A percentile compares a stretch with the other conserved stretches of the same genome.
Evolutionary conservation across 1,140 invertebrate species (phyloP).

Genomic region (Drosophila truncata): DNA sequence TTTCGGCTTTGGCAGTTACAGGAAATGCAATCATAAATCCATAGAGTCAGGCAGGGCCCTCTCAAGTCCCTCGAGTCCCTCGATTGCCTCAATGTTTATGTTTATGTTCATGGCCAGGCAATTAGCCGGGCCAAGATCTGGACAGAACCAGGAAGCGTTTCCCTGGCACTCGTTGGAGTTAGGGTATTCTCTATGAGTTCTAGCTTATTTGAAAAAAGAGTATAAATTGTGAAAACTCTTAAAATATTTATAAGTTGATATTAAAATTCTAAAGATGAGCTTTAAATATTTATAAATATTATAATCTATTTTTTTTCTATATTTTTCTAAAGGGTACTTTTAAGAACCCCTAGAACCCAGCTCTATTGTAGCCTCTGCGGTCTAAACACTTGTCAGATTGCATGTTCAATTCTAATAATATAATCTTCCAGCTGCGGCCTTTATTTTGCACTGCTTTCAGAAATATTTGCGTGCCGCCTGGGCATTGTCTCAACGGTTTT

Average conservation of each 20-base stretch:
- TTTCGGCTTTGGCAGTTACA: constrained; percentile 52
- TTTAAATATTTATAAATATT: neutral
- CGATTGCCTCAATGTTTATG: constrained; percentile 14
- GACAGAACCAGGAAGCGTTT: constrained; percentile 67
- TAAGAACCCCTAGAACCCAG: neutral
- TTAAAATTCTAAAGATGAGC: too few species aligned
- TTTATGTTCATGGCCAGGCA: constrained; percentile 56
- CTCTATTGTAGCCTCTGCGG: neutral
- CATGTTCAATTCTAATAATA: constrained; percentile 85
- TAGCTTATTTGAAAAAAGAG: neutral
- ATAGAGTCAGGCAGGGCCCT: constrained; percentile 7
- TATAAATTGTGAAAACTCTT: neutral
- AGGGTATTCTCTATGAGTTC: constrained; percentile 6
- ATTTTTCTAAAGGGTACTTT: constrained; percentile 1
- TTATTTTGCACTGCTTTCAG: constrained; percentile 47
- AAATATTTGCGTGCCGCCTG: constrained; percentile 77
- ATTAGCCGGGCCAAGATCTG: constrained; percentile 71
- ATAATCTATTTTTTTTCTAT: neutral
- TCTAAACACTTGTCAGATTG: constrained; percentile 82
- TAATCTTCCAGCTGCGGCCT: constrained; percentile 61
- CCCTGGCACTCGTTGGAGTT: neutral
- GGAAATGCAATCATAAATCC: constrained; percentile 77
- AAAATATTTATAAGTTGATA: neutral
- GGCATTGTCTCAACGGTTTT: constrained; percentile 53
- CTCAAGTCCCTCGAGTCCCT: constrained; percentile 3